Conservation (phyloP, 1,140 invertebrate species). For the Ceratosolen fusciceps region DNA sequence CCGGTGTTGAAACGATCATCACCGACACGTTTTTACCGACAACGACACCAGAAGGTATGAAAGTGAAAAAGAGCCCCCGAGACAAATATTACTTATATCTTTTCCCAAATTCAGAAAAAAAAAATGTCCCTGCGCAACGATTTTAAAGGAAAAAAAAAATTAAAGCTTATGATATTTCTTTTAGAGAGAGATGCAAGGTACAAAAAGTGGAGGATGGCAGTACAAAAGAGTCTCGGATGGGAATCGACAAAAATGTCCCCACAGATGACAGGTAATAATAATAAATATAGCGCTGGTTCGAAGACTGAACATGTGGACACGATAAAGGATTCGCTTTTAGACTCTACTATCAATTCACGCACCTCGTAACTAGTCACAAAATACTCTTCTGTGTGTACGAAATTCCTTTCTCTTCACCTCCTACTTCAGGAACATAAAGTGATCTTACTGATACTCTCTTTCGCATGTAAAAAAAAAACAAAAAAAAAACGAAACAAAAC, state of each 20-base stretch:
- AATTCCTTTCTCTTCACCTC: not conserved
- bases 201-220: constrained; percentile 93
- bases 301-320: constrained; percentile 50
- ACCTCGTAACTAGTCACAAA: constrained; percentile 44
- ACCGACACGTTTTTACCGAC: constrained; percentile 85
- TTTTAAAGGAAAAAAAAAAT: too few relatives aligned
- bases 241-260: constrained; percentile 79
- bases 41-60: constrained; percentile 79
- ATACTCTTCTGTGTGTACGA: constrained; percentile 30
- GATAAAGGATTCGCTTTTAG: constrained; percentile 52
- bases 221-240: constrained; percentile 91
- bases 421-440: constrained; percentile 16
- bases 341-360: constrained; percentile 28
- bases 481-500: too few relatives aligned
- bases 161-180: constrained; percentile 56
- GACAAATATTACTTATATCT: too few relatives aligned
- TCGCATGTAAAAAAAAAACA: constrained; percentile 17
- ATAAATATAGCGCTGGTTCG: constrained; percentile 39
- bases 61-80: not conserved
- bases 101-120: too few relatives aligned
- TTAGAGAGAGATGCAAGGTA: constrained; percentile 86
- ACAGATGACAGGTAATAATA: constrained; percentile 81
- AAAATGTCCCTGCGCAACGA: too few relatives aligned
- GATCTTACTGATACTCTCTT: not conserved
- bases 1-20: constrained; percentile 73